Conservation (phyloP, 2,113 vertebrate genomes). For the Eudorcas thomsonii region DNA sequence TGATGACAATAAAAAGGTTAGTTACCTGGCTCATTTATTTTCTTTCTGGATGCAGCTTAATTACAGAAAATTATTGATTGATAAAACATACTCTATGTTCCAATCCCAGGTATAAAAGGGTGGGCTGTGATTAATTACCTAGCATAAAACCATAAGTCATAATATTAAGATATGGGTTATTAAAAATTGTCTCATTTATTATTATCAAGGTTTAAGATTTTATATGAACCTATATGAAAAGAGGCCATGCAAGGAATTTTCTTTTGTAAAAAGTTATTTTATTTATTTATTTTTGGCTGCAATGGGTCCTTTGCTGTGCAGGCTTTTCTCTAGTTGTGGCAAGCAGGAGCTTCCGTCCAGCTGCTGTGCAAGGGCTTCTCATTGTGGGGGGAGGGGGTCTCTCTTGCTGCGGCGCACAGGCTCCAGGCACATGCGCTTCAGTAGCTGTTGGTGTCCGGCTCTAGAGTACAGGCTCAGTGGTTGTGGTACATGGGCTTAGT, state of each 20-base stretch:
- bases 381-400: background rate
- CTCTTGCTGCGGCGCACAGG: rapidly evolving
- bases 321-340: background rate
- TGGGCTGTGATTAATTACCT: background rate
- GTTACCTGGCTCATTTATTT: background rate
- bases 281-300: background rate
- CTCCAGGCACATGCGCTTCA: background rate
- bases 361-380: background rate
- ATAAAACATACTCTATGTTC: background rate
- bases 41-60: background rate
- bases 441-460: rapidly evolving
- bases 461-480: background rate
- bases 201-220: background rate
- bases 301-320: background rate
- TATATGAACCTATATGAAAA: background rate
- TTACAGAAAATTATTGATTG: background rate
- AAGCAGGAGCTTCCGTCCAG: background rate
- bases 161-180: background rate
- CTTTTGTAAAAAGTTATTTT: background rate
- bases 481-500: background rate
- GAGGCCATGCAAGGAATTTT: background rate
- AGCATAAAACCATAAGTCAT: background rate
- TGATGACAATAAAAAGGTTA: background rate
- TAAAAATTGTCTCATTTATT: background rate
- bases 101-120: background rate